Conservation (phyloP, 2,888 invertebrate genomes). For the Drosophila kuntzei region DNA sequence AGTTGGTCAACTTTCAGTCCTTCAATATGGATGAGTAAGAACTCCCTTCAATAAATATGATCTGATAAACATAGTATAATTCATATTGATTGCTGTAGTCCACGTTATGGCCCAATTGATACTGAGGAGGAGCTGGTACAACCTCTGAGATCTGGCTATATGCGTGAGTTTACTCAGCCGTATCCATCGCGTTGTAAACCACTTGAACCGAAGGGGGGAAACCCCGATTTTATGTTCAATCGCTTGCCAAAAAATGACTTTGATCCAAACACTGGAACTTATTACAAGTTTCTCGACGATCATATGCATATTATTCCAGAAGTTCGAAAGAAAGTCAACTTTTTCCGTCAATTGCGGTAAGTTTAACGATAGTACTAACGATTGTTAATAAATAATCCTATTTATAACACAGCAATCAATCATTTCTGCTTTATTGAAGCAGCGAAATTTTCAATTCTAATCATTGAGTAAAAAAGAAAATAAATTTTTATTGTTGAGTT, state of each 20-base stretch:
- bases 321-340: slow-evolving; percentile 62
- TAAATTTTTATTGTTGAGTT: slow-evolving; percentile 11
- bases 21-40: slow-evolving; percentile 72
- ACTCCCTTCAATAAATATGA: accelerated
- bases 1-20: slow-evolving; percentile 67
- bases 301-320: slow-evolving; percentile 63
- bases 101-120: slow-evolving; percentile 55
- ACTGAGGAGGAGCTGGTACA: slow-evolving; percentile 46
- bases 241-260: slow-evolving; percentile 69
- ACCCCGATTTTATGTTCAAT: slow-evolving; percentile 67
- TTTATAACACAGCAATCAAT: slow-evolving; percentile 55
- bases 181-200: slow-evolving; percentile 56
- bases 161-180: slow-evolving; percentile 53
- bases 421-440: slow-evolving; percentile 56
- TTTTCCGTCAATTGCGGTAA: slow-evolving; percentile 66
- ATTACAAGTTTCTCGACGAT: slow-evolving; percentile 69
- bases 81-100: slow-evolving; percentile 27
- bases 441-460: slow-evolving; percentile 14
- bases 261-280: slow-evolving; percentile 56
- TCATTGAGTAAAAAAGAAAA: slow-evolving; percentile 2
- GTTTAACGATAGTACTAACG: not conserved
- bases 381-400: not conserved
- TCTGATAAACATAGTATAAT: not conserved
- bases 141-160: slow-evolving; percentile 52
- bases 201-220: slow-evolving; percentile 25